Conservation (phyloP, 2,888 invertebrate species). For the Himalopsyche tibetana region DNA sequence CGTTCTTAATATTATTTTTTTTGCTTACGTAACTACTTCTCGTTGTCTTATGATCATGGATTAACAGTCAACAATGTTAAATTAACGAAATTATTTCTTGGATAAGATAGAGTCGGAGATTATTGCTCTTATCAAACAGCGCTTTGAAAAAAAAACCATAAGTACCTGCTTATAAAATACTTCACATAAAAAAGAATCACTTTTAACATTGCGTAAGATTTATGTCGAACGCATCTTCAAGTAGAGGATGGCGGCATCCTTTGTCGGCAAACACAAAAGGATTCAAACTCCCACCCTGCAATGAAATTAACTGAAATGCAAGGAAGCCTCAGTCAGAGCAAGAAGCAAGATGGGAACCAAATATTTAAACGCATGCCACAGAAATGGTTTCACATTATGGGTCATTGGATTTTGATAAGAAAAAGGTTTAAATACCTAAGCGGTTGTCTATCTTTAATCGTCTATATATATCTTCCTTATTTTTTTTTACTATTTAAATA, state of each 20-base stretch:
- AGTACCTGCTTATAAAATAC: slow-evolving; percentile 2
- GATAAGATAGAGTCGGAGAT: no score
- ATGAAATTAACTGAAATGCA: slow-evolving; percentile 24
- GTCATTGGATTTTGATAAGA: not conserved
- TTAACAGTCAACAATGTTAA: no score
- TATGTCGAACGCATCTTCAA: slow-evolving; percentile 9
- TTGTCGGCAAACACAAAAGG: slow-evolving; percentile 50
- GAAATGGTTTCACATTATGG: not conserved
- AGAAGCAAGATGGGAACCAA: not conserved
- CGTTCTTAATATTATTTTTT: no score
- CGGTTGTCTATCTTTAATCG: no score
- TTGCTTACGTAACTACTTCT: no score
- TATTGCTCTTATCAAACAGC: no score
- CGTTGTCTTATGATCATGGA: no score
- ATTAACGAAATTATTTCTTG: no score
- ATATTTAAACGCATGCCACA: not conserved
- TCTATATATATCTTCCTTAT: no score
- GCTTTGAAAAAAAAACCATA: no score
- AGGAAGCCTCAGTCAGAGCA: not conserved
- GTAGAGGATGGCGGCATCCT: slow-evolving; percentile 41
- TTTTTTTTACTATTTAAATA: no score
- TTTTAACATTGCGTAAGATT: slow-evolving; percentile 8
- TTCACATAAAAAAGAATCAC: not conserved
- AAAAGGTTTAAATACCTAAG: no score
- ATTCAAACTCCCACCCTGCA: slow-evolving; percentile 29